Evolutionary conservation across 1,140 invertebrate species (phyloP).

Genomic region (Magallana gigas): DNA sequence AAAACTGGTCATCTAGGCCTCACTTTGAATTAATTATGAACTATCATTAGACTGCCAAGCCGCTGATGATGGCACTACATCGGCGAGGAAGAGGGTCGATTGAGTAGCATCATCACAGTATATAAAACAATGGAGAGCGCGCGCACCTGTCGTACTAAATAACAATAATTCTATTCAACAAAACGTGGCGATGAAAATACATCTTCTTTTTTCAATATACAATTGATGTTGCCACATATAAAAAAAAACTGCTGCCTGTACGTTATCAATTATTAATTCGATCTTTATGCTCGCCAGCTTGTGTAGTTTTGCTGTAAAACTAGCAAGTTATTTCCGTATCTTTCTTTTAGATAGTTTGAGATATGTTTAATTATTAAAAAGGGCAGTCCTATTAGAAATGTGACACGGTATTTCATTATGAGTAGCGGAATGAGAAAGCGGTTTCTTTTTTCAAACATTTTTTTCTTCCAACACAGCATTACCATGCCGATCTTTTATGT

Average conservation of each 20-base stretch:
- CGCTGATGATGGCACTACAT: no score
- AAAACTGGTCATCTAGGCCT: background rate
- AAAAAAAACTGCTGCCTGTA: background rate
- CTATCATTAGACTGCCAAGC: background rate
- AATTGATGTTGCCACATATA: background rate
- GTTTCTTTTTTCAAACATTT: no score
- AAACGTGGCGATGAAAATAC: background rate
- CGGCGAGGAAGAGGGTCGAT: background rate
- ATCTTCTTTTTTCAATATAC: background rate
- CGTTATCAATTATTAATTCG: slow-evolving; percentile 3
- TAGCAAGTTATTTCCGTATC: background rate
- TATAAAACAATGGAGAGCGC: background rate
- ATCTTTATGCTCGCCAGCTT: background rate
- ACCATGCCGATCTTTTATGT: no score
- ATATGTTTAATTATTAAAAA: background rate
- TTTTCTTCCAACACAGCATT: no score
- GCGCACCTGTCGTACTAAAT: background rate
- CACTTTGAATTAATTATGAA: slow-evolving; percentile 30
- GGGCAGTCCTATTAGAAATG: no score
- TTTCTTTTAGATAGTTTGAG: background rate
- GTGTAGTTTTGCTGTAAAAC: background rate
- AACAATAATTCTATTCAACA: slow-evolving; percentile 3
- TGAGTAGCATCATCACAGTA: background rate
- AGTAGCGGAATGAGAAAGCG: no score
- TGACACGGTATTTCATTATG: no score